Evolutionary conservation across 2,888 invertebrate genomes (phyloP).

Genomic region (Drosophila acutilabella): DNA sequence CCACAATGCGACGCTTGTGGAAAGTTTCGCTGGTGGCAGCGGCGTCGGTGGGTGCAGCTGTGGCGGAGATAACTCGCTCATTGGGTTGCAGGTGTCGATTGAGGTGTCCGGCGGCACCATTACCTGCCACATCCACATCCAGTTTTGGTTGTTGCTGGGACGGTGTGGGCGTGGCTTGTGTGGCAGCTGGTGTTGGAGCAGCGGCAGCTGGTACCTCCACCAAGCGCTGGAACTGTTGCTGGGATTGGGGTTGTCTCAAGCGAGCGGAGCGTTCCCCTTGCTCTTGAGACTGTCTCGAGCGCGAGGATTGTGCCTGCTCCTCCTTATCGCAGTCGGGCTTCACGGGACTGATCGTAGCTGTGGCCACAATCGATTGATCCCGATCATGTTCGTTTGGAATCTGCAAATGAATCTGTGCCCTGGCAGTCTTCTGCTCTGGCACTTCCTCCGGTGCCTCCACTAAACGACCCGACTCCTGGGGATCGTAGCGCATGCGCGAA

Average conservation of each 20-base stretch:
- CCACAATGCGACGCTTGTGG: constrained; percentile 87
- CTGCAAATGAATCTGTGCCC: constrained; percentile 79
- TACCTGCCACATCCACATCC: constrained; percentile 79
- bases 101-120: constrained; percentile 84
- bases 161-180: constrained; percentile 57
- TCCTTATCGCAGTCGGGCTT: constrained; percentile 68
- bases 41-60: constrained; percentile 86
- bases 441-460: constrained; percentile 37
- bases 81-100: constrained; percentile 83
- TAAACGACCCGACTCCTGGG: constrained; percentile 57
- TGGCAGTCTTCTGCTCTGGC: constrained; percentile 29
- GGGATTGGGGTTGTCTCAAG: constrained; percentile 54
- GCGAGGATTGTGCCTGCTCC: constrained; percentile 34
- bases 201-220: constrained; percentile 78
- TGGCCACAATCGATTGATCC: constrained; percentile 66
- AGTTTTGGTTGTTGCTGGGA: constrained; percentile 38
- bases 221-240: constrained; percentile 86
- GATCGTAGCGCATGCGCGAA: constrained; percentile 77
- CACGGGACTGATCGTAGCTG: constrained; percentile 71
- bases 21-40: constrained; percentile 86
- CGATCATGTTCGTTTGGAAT: constrained; percentile 65
- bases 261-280: constrained; percentile 38
- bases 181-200: constrained; percentile 39
- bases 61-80: constrained; percentile 87
- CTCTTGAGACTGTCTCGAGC: constrained; percentile 36